phyloP scores from a whole-genome alignment of 30 jellyfish, hydroid and myxozoan genomes.

The Aurelia coerulea region DNA sequence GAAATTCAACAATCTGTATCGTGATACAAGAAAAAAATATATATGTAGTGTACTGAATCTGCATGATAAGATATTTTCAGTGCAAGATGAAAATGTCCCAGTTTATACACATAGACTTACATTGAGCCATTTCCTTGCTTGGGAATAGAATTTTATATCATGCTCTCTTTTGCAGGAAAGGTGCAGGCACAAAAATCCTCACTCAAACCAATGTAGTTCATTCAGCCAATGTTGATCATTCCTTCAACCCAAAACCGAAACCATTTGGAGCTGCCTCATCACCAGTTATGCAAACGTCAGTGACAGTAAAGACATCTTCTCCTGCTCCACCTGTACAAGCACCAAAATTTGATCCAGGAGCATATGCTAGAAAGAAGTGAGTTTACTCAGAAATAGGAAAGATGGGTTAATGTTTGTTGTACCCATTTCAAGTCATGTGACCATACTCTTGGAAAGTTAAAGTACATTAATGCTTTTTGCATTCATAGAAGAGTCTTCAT shows the following conservation, averaged over 20 bases:
- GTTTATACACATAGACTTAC: too few relatives aligned
- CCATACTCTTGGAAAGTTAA: not conserved
- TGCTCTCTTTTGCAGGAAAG: slow-evolving; percentile 64
- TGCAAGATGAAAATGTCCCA: too few relatives aligned
- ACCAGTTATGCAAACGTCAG: slow-evolving; percentile 28
- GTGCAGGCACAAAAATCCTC: slow-evolving; percentile 90
- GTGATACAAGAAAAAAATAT: not conserved
- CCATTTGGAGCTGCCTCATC: slow-evolving; percentile 69
- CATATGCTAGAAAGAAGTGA: slow-evolving; percentile 94
- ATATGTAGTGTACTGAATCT: not conserved
- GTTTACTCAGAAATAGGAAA: not conserved
- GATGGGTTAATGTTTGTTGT: too few relatives aligned
- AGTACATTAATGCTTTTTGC: too few relatives aligned
- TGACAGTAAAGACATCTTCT: slow-evolving; percentile 30
- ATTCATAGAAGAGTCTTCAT: too few relatives aligned
- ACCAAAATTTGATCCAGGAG: slow-evolving; percentile 94
- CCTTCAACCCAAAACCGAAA: slow-evolving; percentile 87
- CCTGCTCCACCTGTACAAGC: slow-evolving; percentile 69
- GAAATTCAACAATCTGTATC: not conserved
- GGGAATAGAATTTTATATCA: too few relatives aligned
- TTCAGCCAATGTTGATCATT: slow-evolving; percentile 95
- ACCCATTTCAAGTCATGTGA: too few relatives aligned
- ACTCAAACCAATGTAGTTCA: slow-evolving; percentile 85
- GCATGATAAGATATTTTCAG: too few relatives aligned
- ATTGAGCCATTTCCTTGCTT: too few relatives aligned